Conservation (phyloP, 1,140 invertebrate species). For the Leptonema lineaticorne region DNA sequence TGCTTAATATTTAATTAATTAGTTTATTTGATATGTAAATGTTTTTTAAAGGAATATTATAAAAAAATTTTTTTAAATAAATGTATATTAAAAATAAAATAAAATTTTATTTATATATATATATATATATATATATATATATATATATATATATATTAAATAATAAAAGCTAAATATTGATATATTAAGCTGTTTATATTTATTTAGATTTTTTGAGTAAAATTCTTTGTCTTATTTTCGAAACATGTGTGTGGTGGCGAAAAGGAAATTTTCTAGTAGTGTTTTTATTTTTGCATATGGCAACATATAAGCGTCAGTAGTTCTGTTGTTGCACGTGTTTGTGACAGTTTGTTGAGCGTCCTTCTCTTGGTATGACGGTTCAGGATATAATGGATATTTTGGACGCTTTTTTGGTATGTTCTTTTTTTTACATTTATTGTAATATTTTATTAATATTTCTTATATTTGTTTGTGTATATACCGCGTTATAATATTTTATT, state of each 20-base stretch:
- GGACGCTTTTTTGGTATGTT: slow-evolving; percentile 1
- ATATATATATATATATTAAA: neutral
- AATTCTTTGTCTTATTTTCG: neutral
- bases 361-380: neutral
- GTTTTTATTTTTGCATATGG: no score
- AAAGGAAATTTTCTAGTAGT: neutral
- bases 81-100: no score
- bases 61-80: no score
- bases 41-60: neutral
- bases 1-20: no score
- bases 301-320: no score
- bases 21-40: neutral
- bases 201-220: no score
- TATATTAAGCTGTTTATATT: neutral
- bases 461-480: neutral
- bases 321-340: neutral
- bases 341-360: neutral
- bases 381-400: neutral
- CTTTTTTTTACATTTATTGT: neutral
- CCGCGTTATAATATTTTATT: neutral
- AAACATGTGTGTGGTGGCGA: neutral
- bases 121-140: neutral
- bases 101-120: neutral
- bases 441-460: no score
- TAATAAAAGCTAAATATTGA: neutral